Conservation (phyloP, 2,888 invertebrate genomes). For the Euphydryas editha region DNA sequence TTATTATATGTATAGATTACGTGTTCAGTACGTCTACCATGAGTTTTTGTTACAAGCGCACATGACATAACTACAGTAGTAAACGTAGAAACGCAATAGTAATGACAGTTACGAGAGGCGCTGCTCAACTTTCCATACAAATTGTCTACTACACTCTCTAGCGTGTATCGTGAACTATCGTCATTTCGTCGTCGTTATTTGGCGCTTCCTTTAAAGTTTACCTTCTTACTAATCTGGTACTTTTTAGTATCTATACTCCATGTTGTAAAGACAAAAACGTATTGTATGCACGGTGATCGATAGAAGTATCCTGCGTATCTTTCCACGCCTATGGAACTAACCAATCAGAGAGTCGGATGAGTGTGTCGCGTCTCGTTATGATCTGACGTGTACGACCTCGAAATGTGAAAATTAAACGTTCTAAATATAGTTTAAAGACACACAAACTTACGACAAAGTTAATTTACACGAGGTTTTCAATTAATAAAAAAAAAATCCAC, state of each 20-base stretch:
- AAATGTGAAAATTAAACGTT: background rate
- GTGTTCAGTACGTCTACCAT: no score
- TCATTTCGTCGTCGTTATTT: no score
- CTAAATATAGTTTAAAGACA: background rate
- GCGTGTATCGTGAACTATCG: no score
- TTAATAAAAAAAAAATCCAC: background rate
- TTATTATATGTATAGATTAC: no score
- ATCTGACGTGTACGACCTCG: background rate
- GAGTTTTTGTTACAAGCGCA: no score
- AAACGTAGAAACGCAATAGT: no score
- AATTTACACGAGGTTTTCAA: background rate
- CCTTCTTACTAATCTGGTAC: no score
- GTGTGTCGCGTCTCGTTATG: background rate
- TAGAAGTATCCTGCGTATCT: constrained; percentile 1
- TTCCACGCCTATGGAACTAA: constrained; percentile 18
- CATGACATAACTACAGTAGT: no score
- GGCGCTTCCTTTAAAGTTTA: no score
- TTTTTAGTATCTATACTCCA: background rate
- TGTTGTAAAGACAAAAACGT: background rate
- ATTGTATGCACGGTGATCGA: background rate
- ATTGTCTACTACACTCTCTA: no score
- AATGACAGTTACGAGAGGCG: no score
- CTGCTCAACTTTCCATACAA: no score
- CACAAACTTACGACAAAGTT: background rate
- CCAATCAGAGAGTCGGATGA: constrained; percentile 2